A percentile compares a stretch with the other conserved stretches of the same genome.
phyloP scores from a whole-genome alignment of 2,888 invertebrate genomes.

The Andrena hattorfiana region DNA sequence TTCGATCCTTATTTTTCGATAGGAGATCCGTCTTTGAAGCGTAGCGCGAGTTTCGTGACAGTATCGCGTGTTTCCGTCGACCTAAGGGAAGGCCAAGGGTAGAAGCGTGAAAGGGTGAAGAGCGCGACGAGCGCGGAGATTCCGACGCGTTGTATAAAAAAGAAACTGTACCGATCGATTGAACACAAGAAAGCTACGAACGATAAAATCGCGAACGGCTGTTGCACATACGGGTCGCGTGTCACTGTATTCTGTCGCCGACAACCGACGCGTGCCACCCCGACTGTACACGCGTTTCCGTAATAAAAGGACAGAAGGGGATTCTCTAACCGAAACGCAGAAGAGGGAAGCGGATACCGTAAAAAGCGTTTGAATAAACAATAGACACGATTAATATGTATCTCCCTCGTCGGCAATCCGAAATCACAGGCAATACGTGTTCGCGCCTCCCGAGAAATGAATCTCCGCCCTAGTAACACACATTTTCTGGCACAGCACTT shows the following conservation, averaged over 20 bases:
- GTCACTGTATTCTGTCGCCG: neutral
- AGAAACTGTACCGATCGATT: constrained; percentile 29
- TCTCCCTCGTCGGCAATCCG: constrained; percentile 69
- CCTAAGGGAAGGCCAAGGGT: neutral
- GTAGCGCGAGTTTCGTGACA: neutral
- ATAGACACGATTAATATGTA: constrained; percentile 56
- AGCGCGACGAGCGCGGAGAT: constrained; percentile 15
- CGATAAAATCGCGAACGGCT: constrained; percentile 50
- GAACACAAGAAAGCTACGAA: constrained; percentile 23
- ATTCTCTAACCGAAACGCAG: constrained; percentile 22
- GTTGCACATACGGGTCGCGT: constrained; percentile 22
- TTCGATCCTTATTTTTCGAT: neutral
- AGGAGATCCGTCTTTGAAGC: neutral
- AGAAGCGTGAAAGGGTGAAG: constrained; percentile 2
- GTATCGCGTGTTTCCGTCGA: neutral
- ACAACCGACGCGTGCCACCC: neutral
- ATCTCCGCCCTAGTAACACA: constrained; percentile 41
- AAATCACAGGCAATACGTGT: constrained; percentile 79
- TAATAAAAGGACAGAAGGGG: no score
- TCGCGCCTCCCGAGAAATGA: constrained; percentile 57
- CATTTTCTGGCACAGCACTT: constrained; percentile 79
- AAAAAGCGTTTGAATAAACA: constrained; percentile 59
- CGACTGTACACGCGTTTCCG: constrained; percentile 21
- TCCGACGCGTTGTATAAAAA: constrained; percentile 21
- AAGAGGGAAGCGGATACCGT: constrained; percentile 35